Base-by-base conservation (phyloP, 2,113 vertebrate species). In the Ophiodon elongatus region DNA sequence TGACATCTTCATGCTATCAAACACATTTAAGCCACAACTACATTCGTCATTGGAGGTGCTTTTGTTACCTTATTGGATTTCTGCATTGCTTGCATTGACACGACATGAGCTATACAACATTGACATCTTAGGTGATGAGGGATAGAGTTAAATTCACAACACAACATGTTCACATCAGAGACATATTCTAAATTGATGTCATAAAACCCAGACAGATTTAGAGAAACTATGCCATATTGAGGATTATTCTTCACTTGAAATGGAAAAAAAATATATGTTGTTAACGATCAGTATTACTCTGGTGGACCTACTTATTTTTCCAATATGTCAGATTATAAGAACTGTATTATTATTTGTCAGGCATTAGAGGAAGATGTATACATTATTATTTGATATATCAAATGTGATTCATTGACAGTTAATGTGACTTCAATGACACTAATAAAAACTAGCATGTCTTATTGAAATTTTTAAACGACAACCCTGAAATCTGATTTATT, bases 1-100 rank as follows among this genome's bases (percentile, higher is more conserved):
- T 71, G 65, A 57, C 63, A 67, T 82, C 59, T 71, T 21, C 1
- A 7, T 35, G 37, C 11, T 39, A 25, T 73, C 29, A 75, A 65
- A 11, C 29, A 52, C 15, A 43, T 73, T 50, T 69, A 66, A 54
- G n/a, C 21, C 50, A 23, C 6, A 52, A 54, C 54, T 57, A 25
- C 54, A 57, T 6, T 13, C 2, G n/a, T 4, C 6, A 47, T n/a
- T 50, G 4, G 19, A 41, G n/a, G n/a, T 62, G 39, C 39, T 83
- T 80, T 72, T 66, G 25, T 47, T 60, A 9, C 29, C n/a, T 23
- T 17, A 8, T 54, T 35, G 14, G 19, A 52, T 35, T 50, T 8
- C 0, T 47, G 37, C 6, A 33, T 41, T 14, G 33, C 10, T 72
- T n/a, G 19, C 33, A 31, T 3, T 76, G 50, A 41, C 25, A 13